phyloP scores from a whole-genome alignment of 2,797 vertebrate species.

The Pipistrellus pipistrellus region DNA sequence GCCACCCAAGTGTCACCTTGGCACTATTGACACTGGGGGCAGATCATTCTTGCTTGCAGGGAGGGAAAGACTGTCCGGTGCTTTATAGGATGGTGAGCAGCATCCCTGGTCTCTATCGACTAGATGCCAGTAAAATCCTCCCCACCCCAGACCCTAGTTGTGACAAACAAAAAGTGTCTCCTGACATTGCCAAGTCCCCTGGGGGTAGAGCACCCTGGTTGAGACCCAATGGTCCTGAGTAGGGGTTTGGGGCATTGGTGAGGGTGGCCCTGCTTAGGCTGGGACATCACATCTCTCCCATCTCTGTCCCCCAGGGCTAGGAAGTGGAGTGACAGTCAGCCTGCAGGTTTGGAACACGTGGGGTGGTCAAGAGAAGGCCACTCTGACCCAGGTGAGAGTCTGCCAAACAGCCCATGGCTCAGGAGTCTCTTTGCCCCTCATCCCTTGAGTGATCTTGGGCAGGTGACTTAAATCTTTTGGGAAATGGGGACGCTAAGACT shows the following conservation, averaged over 20 bases:
- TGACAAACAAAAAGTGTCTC: background rate
- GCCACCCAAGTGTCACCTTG: background rate
- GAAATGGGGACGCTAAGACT: background rate
- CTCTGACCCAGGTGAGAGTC: background rate
- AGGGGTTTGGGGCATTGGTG: background rate
- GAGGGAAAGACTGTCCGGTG: background rate
- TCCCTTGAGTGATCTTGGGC: background rate
- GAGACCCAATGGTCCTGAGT: background rate
- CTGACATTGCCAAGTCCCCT: background rate
- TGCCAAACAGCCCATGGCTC: background rate
- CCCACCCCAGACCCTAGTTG: background rate
- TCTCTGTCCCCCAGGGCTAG: slow-evolving; percentile 84
- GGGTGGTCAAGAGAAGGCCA: slow-evolving; percentile 86
- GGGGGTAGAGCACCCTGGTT: background rate
- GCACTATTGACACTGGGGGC: background rate
- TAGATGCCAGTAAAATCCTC: background rate
- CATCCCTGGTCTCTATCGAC: background rate
- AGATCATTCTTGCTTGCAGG: background rate
- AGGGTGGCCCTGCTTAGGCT: too few relatives aligned
- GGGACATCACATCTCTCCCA: background rate
- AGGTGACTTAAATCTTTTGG: background rate
- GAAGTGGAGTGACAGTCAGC: slow-evolving; percentile 91
- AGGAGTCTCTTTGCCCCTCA: background rate
- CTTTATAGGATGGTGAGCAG: background rate
- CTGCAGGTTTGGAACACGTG: slow-evolving; percentile 90